Evolutionary conservation across 2,113 vertebrate genomes (phyloP).

Genomic region (Etheostoma cragini): DNA sequence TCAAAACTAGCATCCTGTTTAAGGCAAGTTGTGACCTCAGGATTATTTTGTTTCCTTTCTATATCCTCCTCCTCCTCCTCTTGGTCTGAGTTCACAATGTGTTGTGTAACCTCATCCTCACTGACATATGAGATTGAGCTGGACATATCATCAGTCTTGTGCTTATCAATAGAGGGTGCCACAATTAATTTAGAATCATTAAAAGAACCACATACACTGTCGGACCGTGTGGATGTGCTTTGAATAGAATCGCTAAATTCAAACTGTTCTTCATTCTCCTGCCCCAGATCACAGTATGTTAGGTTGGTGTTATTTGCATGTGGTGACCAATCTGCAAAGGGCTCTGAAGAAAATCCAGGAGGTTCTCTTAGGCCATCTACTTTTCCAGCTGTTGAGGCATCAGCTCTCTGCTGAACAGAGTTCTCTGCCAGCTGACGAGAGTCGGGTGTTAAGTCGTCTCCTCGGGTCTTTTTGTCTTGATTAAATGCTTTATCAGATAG

Average conservation of each 20-base stretch:
- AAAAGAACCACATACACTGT: slow-evolving; percentile 45
- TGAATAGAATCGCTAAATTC: slow-evolving; percentile 79
- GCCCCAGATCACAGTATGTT: slow-evolving; percentile 62
- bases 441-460: slow-evolving; percentile 1
- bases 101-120: slow-evolving; percentile 64
- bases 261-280: slow-evolving; percentile 82
- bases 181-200: slow-evolving; percentile 32
- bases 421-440: slow-evolving; percentile 26
- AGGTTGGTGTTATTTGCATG: slow-evolving; percentile 25
- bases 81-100: slow-evolving; percentile 68
- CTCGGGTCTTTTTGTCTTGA: slow-evolving; percentile 1
- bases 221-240: slow-evolving; percentile 68
- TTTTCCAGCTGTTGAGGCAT: slow-evolving; percentile 6
- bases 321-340: slow-evolving; percentile 65
- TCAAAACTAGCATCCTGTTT: neutral
- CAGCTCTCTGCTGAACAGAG: slow-evolving; percentile 55
- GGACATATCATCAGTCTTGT: slow-evolving; percentile 27
- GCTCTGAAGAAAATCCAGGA: slow-evolving; percentile 54
- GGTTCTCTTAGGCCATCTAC: slow-evolving; percentile 16
- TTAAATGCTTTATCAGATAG: slow-evolving; percentile 37
- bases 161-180: slow-evolving; percentile 35
- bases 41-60: neutral
- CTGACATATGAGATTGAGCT: slow-evolving; percentile 74
- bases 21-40: neutral
- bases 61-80: slow-evolving; percentile 27